Percentiles rank a stretch among this genome's conserved stretches.
phyloP scores from a whole-genome alignment of 1,140 invertebrate species.

The Cryptotermes secundus region DNA sequence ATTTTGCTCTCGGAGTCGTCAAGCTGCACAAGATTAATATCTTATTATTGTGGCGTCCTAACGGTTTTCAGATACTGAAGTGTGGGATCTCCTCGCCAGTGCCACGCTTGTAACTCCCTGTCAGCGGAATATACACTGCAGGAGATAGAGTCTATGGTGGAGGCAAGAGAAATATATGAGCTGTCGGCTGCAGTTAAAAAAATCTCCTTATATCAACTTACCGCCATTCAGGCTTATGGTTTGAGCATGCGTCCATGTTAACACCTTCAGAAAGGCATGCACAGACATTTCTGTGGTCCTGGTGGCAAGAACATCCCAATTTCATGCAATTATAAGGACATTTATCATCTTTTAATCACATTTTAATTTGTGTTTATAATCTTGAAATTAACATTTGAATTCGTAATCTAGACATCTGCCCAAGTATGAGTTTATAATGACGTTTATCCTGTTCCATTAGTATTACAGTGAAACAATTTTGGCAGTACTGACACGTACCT shows the following conservation, averaged over 20 bases:
- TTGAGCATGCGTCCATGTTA: not conserved
- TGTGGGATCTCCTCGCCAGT: no score
- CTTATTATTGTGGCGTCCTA: conserved; percentile 19
- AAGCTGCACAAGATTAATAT: not conserved
- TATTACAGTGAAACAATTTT: no score
- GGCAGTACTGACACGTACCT: no score
- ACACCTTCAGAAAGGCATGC: not conserved
- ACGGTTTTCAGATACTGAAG: conserved; percentile 19
- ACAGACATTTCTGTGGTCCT: not conserved
- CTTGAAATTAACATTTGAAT: no score
- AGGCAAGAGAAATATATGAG: not conserved
- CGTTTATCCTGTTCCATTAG: no score
- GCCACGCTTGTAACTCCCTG: not conserved
- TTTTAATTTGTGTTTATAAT: no score
- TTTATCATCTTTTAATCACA: no score
- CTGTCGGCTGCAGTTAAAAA: not conserved
- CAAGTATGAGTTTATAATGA: no score
- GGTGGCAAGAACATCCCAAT: no score
- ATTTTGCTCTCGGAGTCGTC: not conserved
- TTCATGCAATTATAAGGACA: no score
- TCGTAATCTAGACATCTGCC: no score
- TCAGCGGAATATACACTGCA: not conserved
- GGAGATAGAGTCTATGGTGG: not conserved
- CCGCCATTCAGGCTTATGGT: not conserved
- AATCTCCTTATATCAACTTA: not conserved